A percentile compares a stretch with the other conserved stretches of the same genome.
These are phyloP conservation scores for Poeciliopsis retropinna DNA, from an alignment of 2,113 vertebrate species.

Conservation along the genomic window DNA sequence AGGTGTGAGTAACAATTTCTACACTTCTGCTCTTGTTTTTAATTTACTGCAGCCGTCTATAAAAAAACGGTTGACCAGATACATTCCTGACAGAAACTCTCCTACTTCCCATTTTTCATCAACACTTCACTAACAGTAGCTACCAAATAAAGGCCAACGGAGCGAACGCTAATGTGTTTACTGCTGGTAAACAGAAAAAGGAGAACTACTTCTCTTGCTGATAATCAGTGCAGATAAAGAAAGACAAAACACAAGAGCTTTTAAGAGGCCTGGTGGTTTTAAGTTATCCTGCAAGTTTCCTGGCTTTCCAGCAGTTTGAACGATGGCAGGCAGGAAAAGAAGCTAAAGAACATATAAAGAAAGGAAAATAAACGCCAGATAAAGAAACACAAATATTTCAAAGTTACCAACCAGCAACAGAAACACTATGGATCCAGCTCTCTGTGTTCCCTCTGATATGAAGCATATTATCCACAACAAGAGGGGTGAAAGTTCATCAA, in stretches of 20 bases:
- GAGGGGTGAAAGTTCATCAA: not conserved
- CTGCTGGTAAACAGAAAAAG: not conserved
- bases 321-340: constrained; percentile 54
- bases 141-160: not conserved
- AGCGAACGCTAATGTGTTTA: not conserved
- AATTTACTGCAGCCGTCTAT: too few relatives aligned
- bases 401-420: constrained; percentile 57
- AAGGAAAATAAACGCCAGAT: constrained; percentile 35
- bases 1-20: too few relatives aligned
- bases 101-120: too few relatives aligned
- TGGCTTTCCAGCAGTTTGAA: constrained; percentile 37
- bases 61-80: not conserved
- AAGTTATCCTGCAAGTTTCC: constrained; percentile 41
- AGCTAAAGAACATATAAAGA: constrained; percentile 31
- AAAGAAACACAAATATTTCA: not conserved
- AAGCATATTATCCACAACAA: constrained; percentile 67
- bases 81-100: not conserved
- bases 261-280: constrained; percentile 28
- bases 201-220: constrained; percentile 17
- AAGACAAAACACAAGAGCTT: constrained; percentile 21
- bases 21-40: too few relatives aligned
- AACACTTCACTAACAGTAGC: not conserved
- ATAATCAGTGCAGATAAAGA: constrained; percentile 34
- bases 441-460: constrained; percentile 46
- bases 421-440: constrained; percentile 30